A percentile compares a stretch with the other conserved stretches of the same genome.
Evolutionary conservation across 2,113 vertebrate species (phyloP).

Genomic region (Neodon shergylaensis): DNA sequence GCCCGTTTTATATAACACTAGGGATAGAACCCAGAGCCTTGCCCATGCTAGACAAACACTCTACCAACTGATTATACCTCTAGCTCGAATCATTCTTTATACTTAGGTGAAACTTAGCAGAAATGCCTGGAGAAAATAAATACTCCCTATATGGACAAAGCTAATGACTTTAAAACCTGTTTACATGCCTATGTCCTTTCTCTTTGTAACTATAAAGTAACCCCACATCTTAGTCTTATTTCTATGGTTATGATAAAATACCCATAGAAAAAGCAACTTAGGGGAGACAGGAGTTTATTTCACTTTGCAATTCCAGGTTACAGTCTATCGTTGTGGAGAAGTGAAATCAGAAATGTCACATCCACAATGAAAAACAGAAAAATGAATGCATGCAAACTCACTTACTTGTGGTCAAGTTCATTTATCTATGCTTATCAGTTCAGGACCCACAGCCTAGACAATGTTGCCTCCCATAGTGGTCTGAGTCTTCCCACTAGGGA

Average conservation of each 20-base stretch:
- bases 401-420: not conserved
- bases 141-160: not conserved
- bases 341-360: not conserved
- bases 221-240: not conserved
- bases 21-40: not conserved
- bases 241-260: not conserved
- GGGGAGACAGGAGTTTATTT: not conserved
- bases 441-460: not conserved
- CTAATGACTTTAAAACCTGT: not conserved
- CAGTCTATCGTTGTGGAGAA: not conserved
- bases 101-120: constrained; percentile 39
- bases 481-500: too few relatives aligned
- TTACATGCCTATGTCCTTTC: not conserved
- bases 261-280: not conserved
- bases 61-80: too few relatives aligned
- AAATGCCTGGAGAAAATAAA: constrained; percentile 25
- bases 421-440: not conserved
- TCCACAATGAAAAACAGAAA: not conserved
- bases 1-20: not conserved
- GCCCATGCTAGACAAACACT: not conserved
- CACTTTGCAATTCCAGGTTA: not conserved
- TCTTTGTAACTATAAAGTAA: not conserved
- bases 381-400: not conserved
- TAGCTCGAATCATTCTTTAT: constrained; percentile 30
- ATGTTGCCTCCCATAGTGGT: too few relatives aligned